These are phyloP conservation scores for Magallana nippona DNA, from an alignment of 2,888 invertebrate species.

Conservation along the genomic window DNA sequence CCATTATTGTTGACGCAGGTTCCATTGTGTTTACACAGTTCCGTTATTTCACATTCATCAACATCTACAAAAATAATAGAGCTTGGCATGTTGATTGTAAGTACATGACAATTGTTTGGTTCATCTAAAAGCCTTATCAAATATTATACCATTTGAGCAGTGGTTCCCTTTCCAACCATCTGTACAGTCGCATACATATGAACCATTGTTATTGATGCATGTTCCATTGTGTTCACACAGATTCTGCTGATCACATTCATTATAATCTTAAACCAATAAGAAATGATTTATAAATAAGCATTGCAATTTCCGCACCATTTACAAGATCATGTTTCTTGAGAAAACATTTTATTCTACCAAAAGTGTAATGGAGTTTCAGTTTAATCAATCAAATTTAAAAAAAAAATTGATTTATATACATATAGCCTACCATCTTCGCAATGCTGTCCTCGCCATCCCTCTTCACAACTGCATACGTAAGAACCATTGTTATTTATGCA, in stretches of 20 bases:
- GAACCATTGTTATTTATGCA: constrained; percentile 95
- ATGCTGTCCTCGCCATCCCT: constrained; percentile 56
- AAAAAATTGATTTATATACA: too few species aligned
- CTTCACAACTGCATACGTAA: constrained; percentile 83
- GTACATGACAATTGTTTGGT: too few species aligned
- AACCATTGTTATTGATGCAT: constrained; percentile 32
- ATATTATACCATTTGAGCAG: constrained; percentile 2
- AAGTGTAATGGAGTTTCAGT: too few species aligned
- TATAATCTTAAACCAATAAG: constrained; percentile 22
- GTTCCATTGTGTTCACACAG: constrained; percentile 40
- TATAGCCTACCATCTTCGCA: constrained; percentile 51
- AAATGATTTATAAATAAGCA: background rate
- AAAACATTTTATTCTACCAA: too few species aligned
- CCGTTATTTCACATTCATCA: background rate
- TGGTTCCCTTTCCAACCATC: constrained; percentile 11
- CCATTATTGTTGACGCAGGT: constrained; percentile 34
- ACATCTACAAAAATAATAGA: background rate
- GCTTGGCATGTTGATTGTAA: too few species aligned
- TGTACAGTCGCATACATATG: constrained; percentile 28
- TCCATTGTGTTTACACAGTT: constrained; percentile 34
- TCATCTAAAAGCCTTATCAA: too few species aligned
- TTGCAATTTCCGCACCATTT: too few species aligned
- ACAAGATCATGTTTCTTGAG: too few species aligned
- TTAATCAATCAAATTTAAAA: too few species aligned
- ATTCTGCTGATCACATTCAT: constrained; percentile 35